These are phyloP conservation scores for Aptenodytes patagonicus DNA, from an alignment of 2,113 vertebrate species.

Conservation along the genomic window DNA sequence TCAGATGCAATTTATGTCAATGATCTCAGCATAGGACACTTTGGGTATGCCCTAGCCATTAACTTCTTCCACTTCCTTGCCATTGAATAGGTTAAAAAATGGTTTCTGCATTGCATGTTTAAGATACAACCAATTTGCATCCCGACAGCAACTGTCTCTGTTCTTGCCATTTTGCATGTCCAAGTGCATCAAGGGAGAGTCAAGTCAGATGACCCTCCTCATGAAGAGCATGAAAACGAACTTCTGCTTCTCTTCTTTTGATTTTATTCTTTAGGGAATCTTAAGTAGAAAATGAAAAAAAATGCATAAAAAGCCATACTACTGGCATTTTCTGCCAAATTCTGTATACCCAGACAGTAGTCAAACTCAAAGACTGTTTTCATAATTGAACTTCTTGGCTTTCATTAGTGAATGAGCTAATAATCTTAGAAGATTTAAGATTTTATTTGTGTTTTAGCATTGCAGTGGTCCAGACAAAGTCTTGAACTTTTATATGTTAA, in stretches of 20 bases:
- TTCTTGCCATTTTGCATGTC: neutral
- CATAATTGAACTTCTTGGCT: neutral
- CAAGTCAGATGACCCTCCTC: neutral
- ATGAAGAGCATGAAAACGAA: neutral
- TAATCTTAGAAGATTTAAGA: neutral
- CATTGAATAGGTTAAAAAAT: neutral
- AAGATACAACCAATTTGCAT: neutral
- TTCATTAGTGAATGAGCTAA: neutral
- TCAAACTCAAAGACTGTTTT: neutral
- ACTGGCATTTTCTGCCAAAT: neutral
- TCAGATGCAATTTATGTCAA: too few relatives aligned
- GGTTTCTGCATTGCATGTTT: neutral
- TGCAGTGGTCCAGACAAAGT: neutral
- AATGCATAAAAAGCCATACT: neutral
- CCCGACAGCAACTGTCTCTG: neutral
- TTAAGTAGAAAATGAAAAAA: neutral
- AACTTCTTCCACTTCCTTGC: neutral
- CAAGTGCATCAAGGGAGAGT: neutral
- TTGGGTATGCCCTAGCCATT: neutral
- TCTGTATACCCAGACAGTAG: neutral
- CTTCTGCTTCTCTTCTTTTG: neutral
- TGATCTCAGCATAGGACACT: neutral
- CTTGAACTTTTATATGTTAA: neutral
- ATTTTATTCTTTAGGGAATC: neutral
- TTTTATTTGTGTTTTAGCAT: neutral